Conservation (phyloP, 30 jellyfish, hydroid and myxozoan genomes). For the Hydra vulgaris region DNA sequence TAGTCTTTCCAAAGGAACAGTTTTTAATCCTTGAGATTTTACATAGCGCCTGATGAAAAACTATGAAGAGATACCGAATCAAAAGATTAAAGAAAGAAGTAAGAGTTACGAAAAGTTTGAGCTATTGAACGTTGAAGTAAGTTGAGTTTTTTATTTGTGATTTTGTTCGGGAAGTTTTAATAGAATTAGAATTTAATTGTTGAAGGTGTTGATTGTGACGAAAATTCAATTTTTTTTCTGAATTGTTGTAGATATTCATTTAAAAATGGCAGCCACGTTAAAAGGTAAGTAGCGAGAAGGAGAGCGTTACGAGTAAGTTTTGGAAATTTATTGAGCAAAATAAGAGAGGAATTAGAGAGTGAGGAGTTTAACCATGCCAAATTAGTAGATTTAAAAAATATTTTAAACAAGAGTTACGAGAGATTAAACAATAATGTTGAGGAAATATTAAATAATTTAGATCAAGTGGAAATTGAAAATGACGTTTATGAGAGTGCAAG, state of each 20-base stretch:
- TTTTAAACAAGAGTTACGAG: neutral
- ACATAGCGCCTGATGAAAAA: neutral
- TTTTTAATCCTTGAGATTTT: neutral
- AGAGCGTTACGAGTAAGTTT: neutral
- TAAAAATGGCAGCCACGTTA: neutral
- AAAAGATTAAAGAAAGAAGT: neutral
- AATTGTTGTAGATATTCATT: neutral
- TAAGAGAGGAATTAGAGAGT: neutral
- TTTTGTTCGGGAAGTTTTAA: neutral
- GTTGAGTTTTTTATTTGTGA: neutral
- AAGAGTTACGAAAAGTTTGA: neutral
- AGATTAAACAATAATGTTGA: neutral
- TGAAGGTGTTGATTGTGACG: too few relatives aligned
- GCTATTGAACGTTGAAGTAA: neutral
- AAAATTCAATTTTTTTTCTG: neutral
- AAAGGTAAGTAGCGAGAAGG: neutral
- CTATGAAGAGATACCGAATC: neutral
- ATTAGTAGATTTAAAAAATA: neutral
- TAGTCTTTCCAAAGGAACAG: neutral
- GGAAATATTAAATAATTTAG: neutral
- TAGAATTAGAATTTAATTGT: neutral
- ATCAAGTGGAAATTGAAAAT: neutral
- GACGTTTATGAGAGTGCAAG: neutral
- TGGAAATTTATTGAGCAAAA: neutral
- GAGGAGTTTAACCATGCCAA: neutral